Percentiles rank a stretch among this genome's conserved stretches.
These are phyloP conservation scores for Anguilla rostrata DNA, from an alignment of 2,113 vertebrate genomes.

Conservation along the genomic window DNA sequence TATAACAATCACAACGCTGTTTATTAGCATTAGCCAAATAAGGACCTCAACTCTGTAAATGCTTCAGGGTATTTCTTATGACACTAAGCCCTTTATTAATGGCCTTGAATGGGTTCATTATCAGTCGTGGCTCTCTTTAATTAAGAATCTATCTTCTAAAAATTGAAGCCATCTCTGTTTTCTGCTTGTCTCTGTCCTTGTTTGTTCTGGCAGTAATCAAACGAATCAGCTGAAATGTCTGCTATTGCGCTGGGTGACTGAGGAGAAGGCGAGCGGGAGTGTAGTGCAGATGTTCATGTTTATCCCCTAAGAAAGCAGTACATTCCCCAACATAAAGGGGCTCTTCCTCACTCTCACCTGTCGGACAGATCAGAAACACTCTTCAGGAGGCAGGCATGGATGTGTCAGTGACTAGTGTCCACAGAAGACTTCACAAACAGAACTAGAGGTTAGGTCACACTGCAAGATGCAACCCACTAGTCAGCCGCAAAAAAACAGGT, in stretches of 20 bases:
- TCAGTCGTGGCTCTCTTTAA: not conserved
- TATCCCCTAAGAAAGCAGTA: not conserved
- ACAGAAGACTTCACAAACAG: too few species aligned
- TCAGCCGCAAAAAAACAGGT: too few species aligned
- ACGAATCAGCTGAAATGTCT: not conserved
- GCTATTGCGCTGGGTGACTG: not conserved
- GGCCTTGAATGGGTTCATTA: not conserved
- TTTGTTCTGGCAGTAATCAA: not conserved
- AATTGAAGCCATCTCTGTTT: not conserved
- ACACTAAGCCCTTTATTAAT: not conserved
- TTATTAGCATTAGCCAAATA: not conserved
- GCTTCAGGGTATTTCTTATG: not conserved
- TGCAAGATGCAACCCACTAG: too few species aligned
- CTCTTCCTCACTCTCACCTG: not conserved
- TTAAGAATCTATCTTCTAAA: not conserved
- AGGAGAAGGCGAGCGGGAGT: not conserved
- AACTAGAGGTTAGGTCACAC: too few species aligned
- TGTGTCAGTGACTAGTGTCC: too few species aligned
- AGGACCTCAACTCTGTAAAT: too few species aligned
- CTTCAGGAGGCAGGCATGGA: too few species aligned
- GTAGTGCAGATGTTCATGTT: slow-evolving; percentile 1
- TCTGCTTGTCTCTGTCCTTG: not conserved
- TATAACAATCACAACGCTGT: not conserved
- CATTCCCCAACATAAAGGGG: not conserved
- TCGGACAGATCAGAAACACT: not conserved